phyloP scores from a whole-genome alignment of 1,140 invertebrate species.

The Trigoniulus corallinus region DNA sequence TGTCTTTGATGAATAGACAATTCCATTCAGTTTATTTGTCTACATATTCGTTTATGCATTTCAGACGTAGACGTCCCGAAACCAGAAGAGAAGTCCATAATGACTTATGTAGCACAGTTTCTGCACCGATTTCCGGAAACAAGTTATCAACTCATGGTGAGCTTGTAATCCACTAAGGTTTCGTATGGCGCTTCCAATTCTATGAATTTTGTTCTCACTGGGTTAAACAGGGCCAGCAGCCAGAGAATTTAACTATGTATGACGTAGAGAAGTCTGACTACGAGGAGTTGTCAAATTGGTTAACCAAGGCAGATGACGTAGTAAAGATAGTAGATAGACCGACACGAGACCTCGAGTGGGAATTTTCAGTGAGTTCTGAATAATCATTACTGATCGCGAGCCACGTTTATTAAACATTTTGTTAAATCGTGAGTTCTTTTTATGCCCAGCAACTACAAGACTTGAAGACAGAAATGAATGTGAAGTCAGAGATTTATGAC shows the following conservation, averaged over 20 bases:
- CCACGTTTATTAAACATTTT: background rate
- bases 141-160: too few species aligned
- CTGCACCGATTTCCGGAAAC: slow-evolving; percentile 63
- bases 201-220: slow-evolving; percentile 31
- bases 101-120: slow-evolving; percentile 99
- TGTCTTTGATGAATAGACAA: too few species aligned
- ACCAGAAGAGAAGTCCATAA: slow-evolving; percentile 96
- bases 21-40: too few species aligned
- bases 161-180: background rate
- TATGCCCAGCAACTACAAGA: slow-evolving; percentile 13
- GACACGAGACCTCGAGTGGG: slow-evolving; percentile 9
- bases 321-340: background rate
- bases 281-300: slow-evolving; percentile 58
- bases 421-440: background rate
- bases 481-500: slow-evolving; percentile 11
- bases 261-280: slow-evolving; percentile 61
- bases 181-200: too few species aligned
- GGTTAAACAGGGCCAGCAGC: slow-evolving; percentile 18
- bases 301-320: slow-evolving; percentile 30
- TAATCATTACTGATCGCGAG: background rate
- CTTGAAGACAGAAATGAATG: slow-evolving; percentile 13
- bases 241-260: slow-evolving; percentile 35
- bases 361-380: slow-evolving; percentile 21
- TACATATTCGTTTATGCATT: too few species aligned
- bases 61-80: slow-evolving; percentile 85